Conservation (phyloP, 2,888 invertebrate species). For the Rhaphigaster nebulosa region DNA sequence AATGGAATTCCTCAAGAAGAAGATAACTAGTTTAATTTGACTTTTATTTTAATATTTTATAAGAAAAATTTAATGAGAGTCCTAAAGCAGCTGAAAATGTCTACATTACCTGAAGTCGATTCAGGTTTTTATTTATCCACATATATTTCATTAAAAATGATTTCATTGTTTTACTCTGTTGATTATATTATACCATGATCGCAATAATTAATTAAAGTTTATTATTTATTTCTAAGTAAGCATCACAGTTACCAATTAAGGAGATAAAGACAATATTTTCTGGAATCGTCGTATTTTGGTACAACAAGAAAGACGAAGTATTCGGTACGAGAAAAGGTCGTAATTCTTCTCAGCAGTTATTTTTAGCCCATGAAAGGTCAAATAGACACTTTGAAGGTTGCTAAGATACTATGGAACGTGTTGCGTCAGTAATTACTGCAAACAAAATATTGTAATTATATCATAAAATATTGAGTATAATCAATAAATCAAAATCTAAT, state of each 20-base stretch:
- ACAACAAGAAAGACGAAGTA: background rate
- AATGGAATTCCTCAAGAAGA: no score
- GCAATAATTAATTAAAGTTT: background rate
- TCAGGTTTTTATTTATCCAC: no score
- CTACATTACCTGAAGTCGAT: no score
- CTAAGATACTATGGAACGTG: background rate
- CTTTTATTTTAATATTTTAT: no score
- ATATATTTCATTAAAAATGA: no score
- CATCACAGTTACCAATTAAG: background rate
- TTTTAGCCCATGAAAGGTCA: conserved; percentile 4
- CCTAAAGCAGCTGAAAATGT: no score
- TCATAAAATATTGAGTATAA: background rate
- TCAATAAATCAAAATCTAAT: background rate
- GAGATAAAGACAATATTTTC: background rate
- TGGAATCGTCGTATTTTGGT: background rate
- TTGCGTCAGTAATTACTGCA: background rate
- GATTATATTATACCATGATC: no score
- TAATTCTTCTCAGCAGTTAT: background rate
- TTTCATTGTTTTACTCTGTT: no score
- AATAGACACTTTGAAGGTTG: no score
- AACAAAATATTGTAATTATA: background rate
- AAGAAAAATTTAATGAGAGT: no score
- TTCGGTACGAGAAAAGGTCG: background rate
- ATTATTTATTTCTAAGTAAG: background rate
- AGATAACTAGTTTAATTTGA: no score